Conservation (phyloP, 2,113 vertebrate species). For the Sisor rabdophorus region DNA sequence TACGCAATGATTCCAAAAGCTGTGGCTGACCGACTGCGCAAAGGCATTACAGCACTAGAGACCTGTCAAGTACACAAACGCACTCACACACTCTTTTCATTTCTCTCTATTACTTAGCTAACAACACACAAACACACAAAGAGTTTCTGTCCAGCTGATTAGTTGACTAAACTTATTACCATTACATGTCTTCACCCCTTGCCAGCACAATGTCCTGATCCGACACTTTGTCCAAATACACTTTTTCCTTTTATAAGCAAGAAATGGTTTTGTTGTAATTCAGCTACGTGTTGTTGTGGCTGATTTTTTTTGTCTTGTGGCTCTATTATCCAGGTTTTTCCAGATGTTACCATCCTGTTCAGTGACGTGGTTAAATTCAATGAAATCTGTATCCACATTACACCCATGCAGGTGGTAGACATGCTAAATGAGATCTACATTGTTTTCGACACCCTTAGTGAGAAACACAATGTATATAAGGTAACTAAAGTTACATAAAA, state of each 20-base stretch:
- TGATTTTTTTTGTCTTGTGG: conserved; percentile 13
- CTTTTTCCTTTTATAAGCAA: not conserved
- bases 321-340: conserved; percentile 62
- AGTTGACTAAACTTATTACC: conserved; percentile 17
- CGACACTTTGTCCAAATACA: conserved; percentile 1
- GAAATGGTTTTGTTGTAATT: not conserved
- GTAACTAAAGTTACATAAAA: conserved; percentile 41
- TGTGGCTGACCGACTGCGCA: conserved; percentile 67
- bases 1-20: conserved; percentile 74
- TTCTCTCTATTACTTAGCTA: not conserved
- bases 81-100: not conserved
- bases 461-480: conserved; percentile 77
- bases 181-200: not conserved
- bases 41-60: conserved; percentile 68
- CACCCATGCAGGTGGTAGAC: conserved; percentile 74
- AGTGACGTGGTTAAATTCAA: conserved; percentile 75
- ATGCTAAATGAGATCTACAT: conserved; percentile 77
- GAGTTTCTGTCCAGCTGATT: conserved; percentile 11
- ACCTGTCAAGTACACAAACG: conserved; percentile 65
- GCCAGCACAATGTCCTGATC: conserved; percentile 10
- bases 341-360: conserved; percentile 72
- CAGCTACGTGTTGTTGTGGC: conserved; percentile 5
- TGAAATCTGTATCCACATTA: conserved; percentile 75
- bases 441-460: conserved; percentile 71
- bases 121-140: conserved; percentile 12